A percentile compares a stretch with the other conserved stretches of the same genome.
Conservation (phyloP, 2,888 invertebrate genomes). For the Iselma pallidipennis region DNA sequence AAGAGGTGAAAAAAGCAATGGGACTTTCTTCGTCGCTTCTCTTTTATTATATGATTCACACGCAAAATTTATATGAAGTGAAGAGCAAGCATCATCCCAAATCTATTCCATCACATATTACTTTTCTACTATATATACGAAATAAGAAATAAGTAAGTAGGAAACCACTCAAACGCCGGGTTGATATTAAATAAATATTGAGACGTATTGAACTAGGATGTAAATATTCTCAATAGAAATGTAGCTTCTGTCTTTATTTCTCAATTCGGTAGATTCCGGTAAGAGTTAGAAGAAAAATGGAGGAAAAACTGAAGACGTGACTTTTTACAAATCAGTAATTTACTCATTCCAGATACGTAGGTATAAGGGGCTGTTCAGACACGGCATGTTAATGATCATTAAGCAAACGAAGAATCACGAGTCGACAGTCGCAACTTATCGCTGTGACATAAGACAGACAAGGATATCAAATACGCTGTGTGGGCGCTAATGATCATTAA, state of each 20-base stretch:
- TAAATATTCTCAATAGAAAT: no score
- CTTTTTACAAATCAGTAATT: slow-evolving; percentile 26
- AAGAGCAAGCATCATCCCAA: neutral
- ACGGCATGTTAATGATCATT: no score
- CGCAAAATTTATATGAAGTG: neutral
- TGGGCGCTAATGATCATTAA: no score
- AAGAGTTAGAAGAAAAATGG: no score
- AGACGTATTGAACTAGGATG: neutral
- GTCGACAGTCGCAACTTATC: no score
- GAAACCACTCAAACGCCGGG: neutral
- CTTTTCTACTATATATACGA: neutral
- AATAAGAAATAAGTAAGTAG: neutral
- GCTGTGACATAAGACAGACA: no score
- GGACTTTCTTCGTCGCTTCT: neutral
- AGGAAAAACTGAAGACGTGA: slow-evolving; percentile 14
- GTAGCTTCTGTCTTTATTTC: no score
- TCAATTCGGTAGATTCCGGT: no score
- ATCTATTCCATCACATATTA: neutral
- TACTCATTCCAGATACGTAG: no score
- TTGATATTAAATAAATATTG: neutral
- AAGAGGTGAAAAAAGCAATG: neutral
- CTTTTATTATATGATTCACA: neutral
- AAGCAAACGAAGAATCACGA: no score
- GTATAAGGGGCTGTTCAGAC: no score
- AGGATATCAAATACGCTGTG: no score